Base-by-base conservation (phyloP, 2,888 invertebrate species). In the Nineta flava region DNA sequence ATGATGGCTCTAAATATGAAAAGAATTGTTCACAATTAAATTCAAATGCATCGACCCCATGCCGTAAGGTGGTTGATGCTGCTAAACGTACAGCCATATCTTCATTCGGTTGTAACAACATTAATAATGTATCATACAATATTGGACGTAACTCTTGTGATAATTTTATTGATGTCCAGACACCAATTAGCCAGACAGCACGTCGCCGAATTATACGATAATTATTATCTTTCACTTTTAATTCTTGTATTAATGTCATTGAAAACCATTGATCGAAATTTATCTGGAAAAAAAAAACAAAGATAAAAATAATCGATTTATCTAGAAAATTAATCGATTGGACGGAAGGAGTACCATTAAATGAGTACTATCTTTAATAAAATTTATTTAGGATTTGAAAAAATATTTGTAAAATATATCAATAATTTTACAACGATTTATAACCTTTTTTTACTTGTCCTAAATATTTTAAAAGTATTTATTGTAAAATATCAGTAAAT, bases 221-320 rank as follows among this genome's bases (percentile, higher is more conserved):
- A 62, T 87, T 87, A 53, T 82, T 79, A 54, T 84, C 84, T 60
- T 82, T 83, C 16, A 87, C 76, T 63, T 84, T 82, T 52, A 95
- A 67, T 65, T 96, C 94, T 60, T 80, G 77, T 49, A 84, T 75
- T 47, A 96, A 67, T 35, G 87, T 83, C 41, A 80, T 83, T 12
- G 79, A 79, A 58, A 95, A 87, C 94, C 94, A 95, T 57, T 83
- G 77, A 65, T 95, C 91, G 66, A 95, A 95, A 65, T 94, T 87
- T 38, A 95, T 77, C 79, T 84, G 60, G n/a, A 63, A 61, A 57
- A 51, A 52, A 51, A 55, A 51, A 52, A 47, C 15, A 42, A 43
- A n/a, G n/a, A n/a, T n/a, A n/a, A 26, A 26, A 17, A n/a, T 17
- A 42, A 17, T 38, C 13, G 15, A 43, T 43, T n/a, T 7, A 9